Percentiles rank a stretch among this genome's conserved stretches.
Conservation (phyloP, 2,888 invertebrate genomes). For the Kryphioiulus occultus region DNA sequence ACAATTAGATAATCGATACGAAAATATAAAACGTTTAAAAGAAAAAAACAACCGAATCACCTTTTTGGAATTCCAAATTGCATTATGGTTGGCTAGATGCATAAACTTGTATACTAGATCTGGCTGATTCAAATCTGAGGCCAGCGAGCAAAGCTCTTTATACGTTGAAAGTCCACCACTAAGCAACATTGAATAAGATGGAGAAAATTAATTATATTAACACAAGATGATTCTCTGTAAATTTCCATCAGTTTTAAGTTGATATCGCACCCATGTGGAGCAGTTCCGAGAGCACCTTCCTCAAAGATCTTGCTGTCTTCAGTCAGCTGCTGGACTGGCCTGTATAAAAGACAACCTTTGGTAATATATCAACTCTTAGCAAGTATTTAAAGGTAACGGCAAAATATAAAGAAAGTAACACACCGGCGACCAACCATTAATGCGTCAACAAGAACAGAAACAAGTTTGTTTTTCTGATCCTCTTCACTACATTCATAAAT, state of each 20-base stretch:
- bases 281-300: constrained; percentile 83
- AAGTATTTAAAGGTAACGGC: background rate
- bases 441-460: constrained; percentile 81
- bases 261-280: constrained; percentile 79
- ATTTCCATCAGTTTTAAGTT: background rate
- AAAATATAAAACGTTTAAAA: background rate
- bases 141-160: constrained; percentile 90
- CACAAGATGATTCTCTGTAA: no score
- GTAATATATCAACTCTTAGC: no score
- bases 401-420: background rate
- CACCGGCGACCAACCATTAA: constrained; percentile 76
- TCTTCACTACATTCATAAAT: constrained; percentile 84
- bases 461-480: constrained; percentile 74
- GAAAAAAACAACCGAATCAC: constrained; percentile 61
- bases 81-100: constrained; percentile 93
- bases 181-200: constrained; percentile 58
- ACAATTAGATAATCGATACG: background rate
- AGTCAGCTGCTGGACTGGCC: constrained; percentile 69
- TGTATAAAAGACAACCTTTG: constrained; percentile 52
- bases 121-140: constrained; percentile 93
- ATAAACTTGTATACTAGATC: constrained; percentile 95
- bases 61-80: constrained; percentile 93
- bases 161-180: constrained; percentile 91
- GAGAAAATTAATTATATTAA: background rate
- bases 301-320: constrained; percentile 87